These are phyloP conservation scores for Drosophila rufa DNA, from an alignment of 1,140 invertebrate species.

Conservation along the genomic window DNA sequence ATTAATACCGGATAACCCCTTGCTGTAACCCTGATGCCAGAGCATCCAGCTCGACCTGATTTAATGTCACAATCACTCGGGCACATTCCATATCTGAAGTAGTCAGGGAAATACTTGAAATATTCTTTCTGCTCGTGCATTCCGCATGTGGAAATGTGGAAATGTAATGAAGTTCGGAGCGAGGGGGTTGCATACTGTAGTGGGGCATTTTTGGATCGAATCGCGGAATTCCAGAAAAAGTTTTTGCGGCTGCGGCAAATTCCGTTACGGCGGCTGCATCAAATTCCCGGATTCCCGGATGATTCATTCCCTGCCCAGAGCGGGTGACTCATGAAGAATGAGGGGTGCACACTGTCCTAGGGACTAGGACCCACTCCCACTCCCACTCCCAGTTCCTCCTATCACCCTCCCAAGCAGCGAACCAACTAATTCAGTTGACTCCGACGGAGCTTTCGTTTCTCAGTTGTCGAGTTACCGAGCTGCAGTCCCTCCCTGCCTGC, in stretches of 20 bases:
- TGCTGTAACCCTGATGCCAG: too few relatives aligned
- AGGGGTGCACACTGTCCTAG: background rate
- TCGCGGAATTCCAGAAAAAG: slow-evolving; percentile 42
- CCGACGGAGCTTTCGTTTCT: slow-evolving; percentile 1
- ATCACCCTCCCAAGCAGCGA: slow-evolving; percentile 31
- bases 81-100: too few relatives aligned
- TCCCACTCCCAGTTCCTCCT: background rate
- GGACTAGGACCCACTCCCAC: too few relatives aligned
- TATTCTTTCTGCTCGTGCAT: slow-evolving; percentile 3
- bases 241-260: slow-evolving; percentile 34
- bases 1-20: background rate
- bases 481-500: background rate
- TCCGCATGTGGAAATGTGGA: slow-evolving; percentile 4
- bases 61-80: too few relatives aligned
- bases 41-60: background rate
- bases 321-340: slow-evolving; percentile 20
- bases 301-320: slow-evolving; percentile 33
- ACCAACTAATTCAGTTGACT: slow-evolving; percentile 60
- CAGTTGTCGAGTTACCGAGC: slow-evolving; percentile 7
- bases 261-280: slow-evolving; percentile 37
- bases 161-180: slow-evolving; percentile 7
- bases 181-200: slow-evolving; percentile 8
- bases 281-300: slow-evolving; percentile 39
- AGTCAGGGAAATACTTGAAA: background rate
- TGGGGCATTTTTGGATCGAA: slow-evolving; percentile 38